A percentile compares a stretch with the other conserved stretches of the same genome.
These are phyloP conservation scores for Ceramica pisi DNA, from an alignment of 2,888 invertebrate species.

Conservation along the genomic window DNA sequence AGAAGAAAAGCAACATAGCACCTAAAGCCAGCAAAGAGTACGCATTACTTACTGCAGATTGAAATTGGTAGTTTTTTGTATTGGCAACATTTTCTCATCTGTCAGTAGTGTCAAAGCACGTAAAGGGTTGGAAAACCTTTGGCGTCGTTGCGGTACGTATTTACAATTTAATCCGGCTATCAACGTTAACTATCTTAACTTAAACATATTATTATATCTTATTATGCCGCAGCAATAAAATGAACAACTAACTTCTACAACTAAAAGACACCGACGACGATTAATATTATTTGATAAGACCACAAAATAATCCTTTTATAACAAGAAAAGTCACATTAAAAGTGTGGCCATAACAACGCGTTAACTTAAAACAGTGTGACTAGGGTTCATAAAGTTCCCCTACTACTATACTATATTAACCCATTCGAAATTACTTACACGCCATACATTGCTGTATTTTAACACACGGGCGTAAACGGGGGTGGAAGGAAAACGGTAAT, in stretches of 20 bases:
- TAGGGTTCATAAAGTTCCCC: slow-evolving; percentile 58
- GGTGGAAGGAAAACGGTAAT: slow-evolving; percentile 56
- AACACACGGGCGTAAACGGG: slow-evolving; percentile 39
- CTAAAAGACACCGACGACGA: slow-evolving; percentile 61
- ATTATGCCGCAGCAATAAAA: slow-evolving; percentile 36
- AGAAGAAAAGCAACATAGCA: too few relatives aligned
- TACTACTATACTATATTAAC: slow-evolving; percentile 38
- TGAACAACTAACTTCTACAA: slow-evolving; percentile 52
- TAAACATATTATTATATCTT: slow-evolving; percentile 3
- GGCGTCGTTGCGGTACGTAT: too few relatives aligned
- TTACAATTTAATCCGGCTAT: neutral
- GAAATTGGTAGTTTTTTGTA: too few relatives aligned
- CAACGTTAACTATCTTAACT: slow-evolving; percentile 11
- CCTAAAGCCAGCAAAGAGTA: too few relatives aligned
- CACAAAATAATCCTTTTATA: slow-evolving; percentile 55
- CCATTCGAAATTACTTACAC: slow-evolving; percentile 58
- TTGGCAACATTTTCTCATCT: too few relatives aligned
- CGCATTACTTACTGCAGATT: too few relatives aligned
- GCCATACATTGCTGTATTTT: slow-evolving; percentile 58
- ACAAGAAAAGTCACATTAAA: slow-evolving; percentile 63
- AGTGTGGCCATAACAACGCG: slow-evolving; percentile 51
- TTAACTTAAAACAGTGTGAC: slow-evolving; percentile 65
- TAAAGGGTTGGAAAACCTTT: too few relatives aligned
- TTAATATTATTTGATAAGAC: slow-evolving; percentile 60
- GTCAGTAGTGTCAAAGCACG: too few relatives aligned